Conservation (phyloP, 2,113 vertebrate genomes). For the Collichthys lucidus region DNA sequence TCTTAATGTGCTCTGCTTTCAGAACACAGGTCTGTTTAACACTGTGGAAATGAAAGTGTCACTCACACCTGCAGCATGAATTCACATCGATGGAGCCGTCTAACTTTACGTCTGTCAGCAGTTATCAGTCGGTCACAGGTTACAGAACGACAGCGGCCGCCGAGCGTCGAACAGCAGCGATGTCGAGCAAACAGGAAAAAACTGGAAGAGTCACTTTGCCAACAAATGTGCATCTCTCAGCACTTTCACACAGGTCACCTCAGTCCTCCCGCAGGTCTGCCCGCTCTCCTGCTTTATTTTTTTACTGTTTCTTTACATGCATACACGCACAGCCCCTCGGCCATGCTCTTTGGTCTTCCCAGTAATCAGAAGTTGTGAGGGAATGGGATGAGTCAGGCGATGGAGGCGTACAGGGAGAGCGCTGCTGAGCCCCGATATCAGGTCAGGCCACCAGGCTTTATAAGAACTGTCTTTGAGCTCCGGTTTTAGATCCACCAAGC, state of each 20-base stretch:
- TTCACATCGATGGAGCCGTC: neutral
- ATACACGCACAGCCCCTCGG: neutral
- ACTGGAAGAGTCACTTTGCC: neutral
- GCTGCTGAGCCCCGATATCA: neutral
- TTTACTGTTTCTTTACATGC: neutral
- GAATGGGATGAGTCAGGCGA: neutral
- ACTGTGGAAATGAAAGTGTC: neutral
- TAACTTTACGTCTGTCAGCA: neutral
- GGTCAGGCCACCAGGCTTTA: conserved; percentile 2
- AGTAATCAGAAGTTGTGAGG: neutral
- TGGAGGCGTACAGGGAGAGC: neutral
- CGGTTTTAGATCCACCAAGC: neutral
- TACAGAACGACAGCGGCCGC: neutral
- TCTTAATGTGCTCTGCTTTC: neutral
- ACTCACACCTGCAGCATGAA: neutral
- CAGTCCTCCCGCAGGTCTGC: no score
- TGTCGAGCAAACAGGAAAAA: neutral
- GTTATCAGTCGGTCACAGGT: neutral
- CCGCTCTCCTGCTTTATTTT: no score
- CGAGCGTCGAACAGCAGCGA: neutral
- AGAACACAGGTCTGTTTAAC: neutral
- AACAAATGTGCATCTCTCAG: conserved; percentile 2
- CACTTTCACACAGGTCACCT: neutral
- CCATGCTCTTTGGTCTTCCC: neutral
- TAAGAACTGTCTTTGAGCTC: neutral